Evolutionary conservation across 2,888 invertebrate species (phyloP).

Genomic region (Drosophila eohydei): DNA sequence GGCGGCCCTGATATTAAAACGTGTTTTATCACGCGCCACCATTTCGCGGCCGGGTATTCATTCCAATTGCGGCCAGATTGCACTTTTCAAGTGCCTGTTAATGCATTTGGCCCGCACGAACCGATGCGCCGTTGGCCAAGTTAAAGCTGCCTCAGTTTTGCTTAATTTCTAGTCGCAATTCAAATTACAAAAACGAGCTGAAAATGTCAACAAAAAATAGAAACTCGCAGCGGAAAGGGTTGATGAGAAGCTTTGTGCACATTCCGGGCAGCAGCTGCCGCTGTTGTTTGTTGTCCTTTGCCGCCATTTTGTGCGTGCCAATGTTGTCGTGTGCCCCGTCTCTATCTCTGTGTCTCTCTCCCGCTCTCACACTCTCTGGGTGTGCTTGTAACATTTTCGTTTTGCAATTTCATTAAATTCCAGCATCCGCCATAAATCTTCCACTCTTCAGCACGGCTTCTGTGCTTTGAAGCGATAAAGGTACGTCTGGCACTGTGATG

Average conservation of each 20-base stretch:
- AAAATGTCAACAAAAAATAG: constrained; percentile 56
- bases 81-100: constrained; percentile 78
- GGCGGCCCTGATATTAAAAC: constrained; percentile 69
- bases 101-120: constrained; percentile 56
- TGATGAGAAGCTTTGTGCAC: constrained; percentile 51
- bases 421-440: constrained; percentile 85
- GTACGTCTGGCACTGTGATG: constrained; percentile 65
- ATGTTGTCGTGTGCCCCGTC: constrained; percentile 21
- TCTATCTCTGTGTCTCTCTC: constrained; percentile 21
- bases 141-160: constrained; percentile 55
- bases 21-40: constrained; percentile 80
- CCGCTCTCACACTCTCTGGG: constrained; percentile 3
- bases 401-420: constrained; percentile 85
- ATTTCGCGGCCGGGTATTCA: constrained; percentile 79
- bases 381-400: constrained; percentile 83
- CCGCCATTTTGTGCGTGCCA: constrained; percentile 76
- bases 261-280: constrained; percentile 72
- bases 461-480: constrained; percentile 81
- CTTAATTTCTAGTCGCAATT: constrained; percentile 50
- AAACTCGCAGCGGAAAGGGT: constrained; percentile 42
- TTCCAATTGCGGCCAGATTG: constrained; percentile 79
- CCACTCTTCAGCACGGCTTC: constrained; percentile 82
- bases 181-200: constrained; percentile 63
- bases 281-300: constrained; percentile 68
- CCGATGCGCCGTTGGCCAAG: constrained; percentile 16